These are phyloP conservation scores for Tachystola acroxantha DNA, from an alignment of 2,888 invertebrate species.

Conservation along the genomic window DNA sequence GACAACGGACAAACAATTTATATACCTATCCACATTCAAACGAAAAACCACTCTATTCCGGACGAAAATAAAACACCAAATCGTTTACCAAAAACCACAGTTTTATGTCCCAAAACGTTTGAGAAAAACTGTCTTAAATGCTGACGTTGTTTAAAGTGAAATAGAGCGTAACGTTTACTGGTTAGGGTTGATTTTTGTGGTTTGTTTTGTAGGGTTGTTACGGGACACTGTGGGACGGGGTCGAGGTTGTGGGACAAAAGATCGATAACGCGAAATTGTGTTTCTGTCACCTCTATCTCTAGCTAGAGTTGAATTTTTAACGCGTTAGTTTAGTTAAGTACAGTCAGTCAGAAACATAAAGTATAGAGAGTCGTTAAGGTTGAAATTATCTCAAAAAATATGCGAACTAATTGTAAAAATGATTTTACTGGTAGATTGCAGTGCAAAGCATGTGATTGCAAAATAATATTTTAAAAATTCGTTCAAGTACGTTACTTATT, in stretches of 20 bases:
- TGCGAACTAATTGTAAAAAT: too few relatives aligned
- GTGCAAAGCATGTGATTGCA: too few relatives aligned
- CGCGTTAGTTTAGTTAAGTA: too few relatives aligned
- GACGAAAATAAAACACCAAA: slow-evolving; percentile 20
- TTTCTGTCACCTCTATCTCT: slow-evolving; percentile 38
- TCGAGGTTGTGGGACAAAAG: slow-evolving; percentile 16
- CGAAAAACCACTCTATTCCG: slow-evolving; percentile 28
- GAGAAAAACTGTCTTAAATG: slow-evolving; percentile 18
- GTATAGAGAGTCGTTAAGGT: too few relatives aligned
- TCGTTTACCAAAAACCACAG: slow-evolving; percentile 16
- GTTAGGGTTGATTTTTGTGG: slow-evolving; percentile 21
- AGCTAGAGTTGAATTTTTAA: background rate
- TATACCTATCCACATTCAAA: slow-evolving; percentile 15
- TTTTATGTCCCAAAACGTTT: slow-evolving; percentile 12
- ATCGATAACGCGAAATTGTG: slow-evolving; percentile 55
- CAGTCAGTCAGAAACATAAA: too few relatives aligned
- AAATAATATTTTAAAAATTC: too few relatives aligned
- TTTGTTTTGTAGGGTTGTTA: slow-evolving; percentile 13
- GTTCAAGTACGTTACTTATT: too few relatives aligned
- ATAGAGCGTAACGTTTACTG: slow-evolving; percentile 17
- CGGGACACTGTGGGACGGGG: slow-evolving; percentile 19
- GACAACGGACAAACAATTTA: slow-evolving; percentile 23
- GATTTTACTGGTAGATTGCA: too few relatives aligned
- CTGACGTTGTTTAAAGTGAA: slow-evolving; percentile 16
- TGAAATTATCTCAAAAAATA: too few relatives aligned